Base-by-base conservation (phyloP, 92 coral and sea anemone genomes). In the Phenganax marumi region DNA sequence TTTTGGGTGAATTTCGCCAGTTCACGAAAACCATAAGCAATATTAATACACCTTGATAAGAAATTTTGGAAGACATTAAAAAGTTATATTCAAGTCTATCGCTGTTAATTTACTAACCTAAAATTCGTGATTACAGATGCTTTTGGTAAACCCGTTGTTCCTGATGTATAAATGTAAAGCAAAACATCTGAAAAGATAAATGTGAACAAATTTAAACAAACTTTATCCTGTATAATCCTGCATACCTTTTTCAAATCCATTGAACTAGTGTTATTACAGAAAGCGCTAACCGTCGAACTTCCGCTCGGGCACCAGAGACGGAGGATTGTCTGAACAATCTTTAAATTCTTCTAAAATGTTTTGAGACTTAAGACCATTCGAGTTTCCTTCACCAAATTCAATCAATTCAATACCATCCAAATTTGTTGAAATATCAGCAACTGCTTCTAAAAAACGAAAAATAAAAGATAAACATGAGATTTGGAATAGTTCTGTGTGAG, bases 81-180 rank as follows among this genome's bases (percentile, higher is more conserved):
- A 0, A 23, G 22, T 16, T 18, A 7, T 58, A 7, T 5, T 13
- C n/a, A 58, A 58, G 18, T 8, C 23, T 58, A 0, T 14, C 6
- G 19, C 8, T 4, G 23, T 33, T 33, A 14, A 58, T 10, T 23
- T 46, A 43, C 48, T 25, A 64, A 94, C 98, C 95, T 92, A 73
- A 74, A 77, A 61, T 81, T 80, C 72, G 89, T 85, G 8, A 94
- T 82, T 8, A 92, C 72, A 8, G 94, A 97, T 33, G 98, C 91
- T 79, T 94, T 94, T 13, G 98, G 98, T 3, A 92, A 79, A 46
- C 98, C 98, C 48, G 98, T 94, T 39, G 98, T 94, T 24, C 98
- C 98, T 52, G 98, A 94, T 10, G 98, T 94, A 66, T 92, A 94
- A 76, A 94, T 90, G 49, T 94, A 95, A 18, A 95, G 49, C 53